Evolutionary conservation across 2,113 vertebrate genomes (phyloP).

Genomic region (Ictalurus furcatus): DNA sequence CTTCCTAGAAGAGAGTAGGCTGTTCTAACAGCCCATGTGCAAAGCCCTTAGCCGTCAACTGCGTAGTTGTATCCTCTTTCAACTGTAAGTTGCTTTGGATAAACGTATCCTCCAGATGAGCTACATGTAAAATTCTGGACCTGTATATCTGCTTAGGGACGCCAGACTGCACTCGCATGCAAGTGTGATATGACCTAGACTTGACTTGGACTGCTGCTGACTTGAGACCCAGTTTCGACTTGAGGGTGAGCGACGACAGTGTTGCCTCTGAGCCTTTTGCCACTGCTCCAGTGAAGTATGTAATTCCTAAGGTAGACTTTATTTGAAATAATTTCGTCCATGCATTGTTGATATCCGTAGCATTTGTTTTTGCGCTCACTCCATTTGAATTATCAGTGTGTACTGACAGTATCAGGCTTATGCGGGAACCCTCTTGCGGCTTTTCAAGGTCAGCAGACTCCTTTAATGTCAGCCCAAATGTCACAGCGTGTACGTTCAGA

Average conservation of each 20-base stretch:
- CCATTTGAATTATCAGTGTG: constrained; percentile 10
- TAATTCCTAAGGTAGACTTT: not conserved
- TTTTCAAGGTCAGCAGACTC: constrained; percentile 33
- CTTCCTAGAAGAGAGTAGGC: not conserved
- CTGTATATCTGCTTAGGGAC: not conserved
- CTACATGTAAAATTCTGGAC: constrained; percentile 1
- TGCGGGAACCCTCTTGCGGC: not conserved
- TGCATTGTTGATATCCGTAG: not conserved
- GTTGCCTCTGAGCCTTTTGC: not conserved
- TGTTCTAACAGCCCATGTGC: not conserved
- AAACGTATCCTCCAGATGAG: not conserved
- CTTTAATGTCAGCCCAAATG: constrained; percentile 42
- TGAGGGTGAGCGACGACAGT: not conserved
- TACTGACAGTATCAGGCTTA: not conserved
- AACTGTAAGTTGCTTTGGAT: not conserved
- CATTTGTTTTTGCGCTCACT: not conserved
- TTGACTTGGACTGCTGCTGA: not conserved
- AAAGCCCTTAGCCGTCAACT: not conserved
- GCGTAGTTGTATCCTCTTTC: not conserved
- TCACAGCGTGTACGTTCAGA: constrained; percentile 35
- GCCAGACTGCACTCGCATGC: not conserved
- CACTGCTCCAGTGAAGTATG: not conserved
- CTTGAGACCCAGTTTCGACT: not conserved
- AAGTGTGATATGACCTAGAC: constrained; percentile 2
- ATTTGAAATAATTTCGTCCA: not conserved